phyloP scores from a whole-genome alignment of 37 sponge, comb jelly and placozoan species.

The Tethya wilhelma region DNA sequence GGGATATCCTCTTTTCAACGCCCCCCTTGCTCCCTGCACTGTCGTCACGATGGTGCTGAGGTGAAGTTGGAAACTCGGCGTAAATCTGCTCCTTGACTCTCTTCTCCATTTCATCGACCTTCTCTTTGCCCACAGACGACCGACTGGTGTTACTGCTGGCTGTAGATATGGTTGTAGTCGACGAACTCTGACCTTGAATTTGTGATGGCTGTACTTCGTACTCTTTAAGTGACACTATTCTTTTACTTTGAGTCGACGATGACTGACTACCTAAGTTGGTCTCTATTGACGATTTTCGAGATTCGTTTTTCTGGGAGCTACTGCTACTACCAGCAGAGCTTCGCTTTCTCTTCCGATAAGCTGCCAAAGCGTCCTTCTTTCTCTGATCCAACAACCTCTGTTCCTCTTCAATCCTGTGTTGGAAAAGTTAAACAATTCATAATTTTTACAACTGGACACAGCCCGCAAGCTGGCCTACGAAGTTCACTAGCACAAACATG shows the following conservation, averaged over 20 bases:
- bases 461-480: conserved; percentile 77
- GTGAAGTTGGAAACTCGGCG: neutral
- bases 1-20: too few species aligned
- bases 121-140: neutral
- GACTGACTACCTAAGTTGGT: neutral
- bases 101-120: conserved; percentile 10
- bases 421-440: neutral
- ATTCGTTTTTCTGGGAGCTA: too few species aligned
- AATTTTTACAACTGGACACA: too few species aligned
- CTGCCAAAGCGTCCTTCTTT: neutral
- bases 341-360: neutral
- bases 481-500: conserved; percentile 88
- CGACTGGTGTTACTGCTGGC: too few species aligned
- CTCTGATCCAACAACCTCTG: conserved; percentile 7
- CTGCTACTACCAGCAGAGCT: conserved; percentile 1
- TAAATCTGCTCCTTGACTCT: conserved; percentile 2
- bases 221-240: neutral
- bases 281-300: conserved; percentile 6
- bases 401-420: conserved; percentile 44
- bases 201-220: too few species aligned
- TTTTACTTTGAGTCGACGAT: neutral
- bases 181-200: too few species aligned
- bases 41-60: neutral
- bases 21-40: neutral
- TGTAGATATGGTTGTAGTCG: too few species aligned